Evolutionary conservation across 2,888 invertebrate genomes (phyloP), one percentile per base, ranked within the genome.

Genomic region (Platycheirus rosarum): DNA sequence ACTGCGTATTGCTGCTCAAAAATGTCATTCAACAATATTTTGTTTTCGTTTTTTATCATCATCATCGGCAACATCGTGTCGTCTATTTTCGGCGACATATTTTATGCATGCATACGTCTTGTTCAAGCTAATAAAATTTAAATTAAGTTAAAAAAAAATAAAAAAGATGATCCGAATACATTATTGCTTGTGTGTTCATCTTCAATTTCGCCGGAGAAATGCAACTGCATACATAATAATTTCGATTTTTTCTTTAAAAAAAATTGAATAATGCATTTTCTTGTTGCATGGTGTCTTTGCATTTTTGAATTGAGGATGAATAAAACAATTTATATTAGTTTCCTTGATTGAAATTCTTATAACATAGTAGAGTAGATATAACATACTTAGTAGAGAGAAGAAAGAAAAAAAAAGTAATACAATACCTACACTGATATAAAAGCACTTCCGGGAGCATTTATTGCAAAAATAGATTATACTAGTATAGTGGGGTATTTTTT

Each of bases 301-400:
- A 9, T 57, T 40, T 13, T 37, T 57, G 57, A 40, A 57, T 40
- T 26, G 23, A 57, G n/a, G 11, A 57, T 80, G 70, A 80, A 62
- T 65, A 60, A 70, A 80, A 65, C 57, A 70, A 76, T 80, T 80
- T 70, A 76, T 70, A 76, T 80, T 80, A 63, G 60, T 53, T 78
- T 62, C 63, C 29, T 76, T 62, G 65, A 75, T 76, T 75, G 76
- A 42, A 66, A n/a, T n/a, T n/a, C n/a, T n/a, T n/a, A n/a, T n/a
- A n/a, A n/a, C n/a, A n/a, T n/a, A n/a, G n/a, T n/a, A n/a, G n/a
- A n/a, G n/a, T n/a, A n/a, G n/a, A n/a, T n/a, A n/a, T n/a, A n/a
- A n/a, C n/a, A n/a, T n/a, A n/a, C n/a, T n/a, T n/a, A n/a, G n/a
- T n/a, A 40, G 55, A 57, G 23, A 57, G 8, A 32, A 32, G 8